Conservation (phyloP, 2,113 vertebrate genomes). For the Elephantulus edwardii region DNA sequence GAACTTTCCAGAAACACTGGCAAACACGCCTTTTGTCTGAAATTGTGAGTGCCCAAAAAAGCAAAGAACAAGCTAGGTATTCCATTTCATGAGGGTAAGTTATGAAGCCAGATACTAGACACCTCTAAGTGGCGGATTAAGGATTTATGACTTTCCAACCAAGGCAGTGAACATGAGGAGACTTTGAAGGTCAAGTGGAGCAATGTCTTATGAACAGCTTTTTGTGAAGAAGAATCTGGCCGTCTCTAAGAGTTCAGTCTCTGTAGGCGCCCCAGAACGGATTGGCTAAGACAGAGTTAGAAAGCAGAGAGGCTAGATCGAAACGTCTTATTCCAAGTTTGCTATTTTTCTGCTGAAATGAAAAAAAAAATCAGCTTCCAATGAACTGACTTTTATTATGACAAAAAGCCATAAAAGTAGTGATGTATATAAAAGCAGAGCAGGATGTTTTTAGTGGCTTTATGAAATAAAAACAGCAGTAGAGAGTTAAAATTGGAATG, state of each 20-base stretch:
- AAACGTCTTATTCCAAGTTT: slow-evolving; percentile 61
- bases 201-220: slow-evolving; percentile 8
- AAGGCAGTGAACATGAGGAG: neutral
- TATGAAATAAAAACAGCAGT: slow-evolving; percentile 74
- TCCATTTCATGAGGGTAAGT: neutral
- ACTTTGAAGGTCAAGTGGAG: neutral
- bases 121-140: neutral
- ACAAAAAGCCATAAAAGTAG: slow-evolving; percentile 72
- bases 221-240: neutral
- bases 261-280: too few relatives aligned
- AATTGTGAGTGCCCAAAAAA: neutral
- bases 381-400: slow-evolving; percentile 72
- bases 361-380: slow-evolving; percentile 1
- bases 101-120: neutral
- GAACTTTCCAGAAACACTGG: neutral
- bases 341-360: slow-evolving; percentile 46
- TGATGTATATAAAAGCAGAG: slow-evolving; percentile 72
- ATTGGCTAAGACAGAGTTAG: slow-evolving; percentile 5
- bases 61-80: neutral
- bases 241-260: neutral
- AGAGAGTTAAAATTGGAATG: slow-evolving; percentile 71
- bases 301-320: slow-evolving; percentile 20
- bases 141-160: neutral
- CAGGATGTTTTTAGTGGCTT: slow-evolving; percentile 72
- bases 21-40: neutral